Evolutionary conservation across 1,140 invertebrate species (phyloP).

Genomic region (Caenorhabditis remanei): DNA sequence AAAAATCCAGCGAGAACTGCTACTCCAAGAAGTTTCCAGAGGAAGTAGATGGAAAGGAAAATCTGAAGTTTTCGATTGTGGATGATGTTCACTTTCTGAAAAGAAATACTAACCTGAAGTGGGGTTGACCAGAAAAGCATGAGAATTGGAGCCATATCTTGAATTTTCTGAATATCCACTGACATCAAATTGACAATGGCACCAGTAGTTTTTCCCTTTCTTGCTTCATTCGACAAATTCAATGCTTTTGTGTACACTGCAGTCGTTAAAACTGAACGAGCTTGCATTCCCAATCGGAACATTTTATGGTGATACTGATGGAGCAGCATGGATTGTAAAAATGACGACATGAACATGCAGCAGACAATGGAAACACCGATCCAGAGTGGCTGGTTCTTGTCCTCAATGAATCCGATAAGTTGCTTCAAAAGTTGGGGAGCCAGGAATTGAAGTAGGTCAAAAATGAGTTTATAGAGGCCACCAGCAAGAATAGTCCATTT

Average conservation of each 20-base stretch:
- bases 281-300: constrained; percentile 90
- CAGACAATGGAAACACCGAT: constrained; percentile 59
- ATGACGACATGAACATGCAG: constrained; percentile 57
- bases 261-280: constrained; percentile 90
- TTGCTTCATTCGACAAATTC: constrained; percentile 73
- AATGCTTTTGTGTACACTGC: constrained; percentile 90
- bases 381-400: constrained; percentile 52
- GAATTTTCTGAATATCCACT: constrained; percentile 78
- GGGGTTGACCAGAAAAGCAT: constrained; percentile 59
- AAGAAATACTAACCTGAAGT: constrained; percentile 28
- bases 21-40: constrained; percentile 81
- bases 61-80: constrained; percentile 51
- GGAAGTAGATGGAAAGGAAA: constrained; percentile 35
- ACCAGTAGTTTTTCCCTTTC: constrained; percentile 79
- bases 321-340: constrained; percentile 83
- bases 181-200: constrained; percentile 81
- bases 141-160: constrained; percentile 11
- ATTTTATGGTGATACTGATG: constrained; percentile 91
- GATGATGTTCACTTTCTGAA: constrained; percentile 17
- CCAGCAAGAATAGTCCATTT: constrained; percentile 64
- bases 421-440: constrained; percentile 70
- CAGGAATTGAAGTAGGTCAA: constrained; percentile 74
- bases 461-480: constrained; percentile 68
- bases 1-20: constrained; percentile 90
- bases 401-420: constrained; percentile 81